Conservation (phyloP, 2,113 vertebrate species). For the Mustelus asterias region DNA sequence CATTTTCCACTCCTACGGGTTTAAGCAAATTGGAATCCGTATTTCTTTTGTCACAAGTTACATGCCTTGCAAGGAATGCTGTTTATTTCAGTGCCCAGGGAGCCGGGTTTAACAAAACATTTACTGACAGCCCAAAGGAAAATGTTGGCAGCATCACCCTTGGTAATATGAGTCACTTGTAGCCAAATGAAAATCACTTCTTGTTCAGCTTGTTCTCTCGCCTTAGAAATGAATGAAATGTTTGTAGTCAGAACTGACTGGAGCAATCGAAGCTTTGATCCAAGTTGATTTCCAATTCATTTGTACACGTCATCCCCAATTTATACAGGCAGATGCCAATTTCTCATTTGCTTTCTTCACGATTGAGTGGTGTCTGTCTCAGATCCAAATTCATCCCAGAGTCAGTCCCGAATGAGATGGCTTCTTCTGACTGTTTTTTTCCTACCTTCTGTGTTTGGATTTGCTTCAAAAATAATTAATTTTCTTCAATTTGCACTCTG, state of each 20-base stretch:
- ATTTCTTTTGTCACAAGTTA: neutral
- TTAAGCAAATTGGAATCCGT: neutral
- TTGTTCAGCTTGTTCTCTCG: neutral
- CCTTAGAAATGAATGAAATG: neutral
- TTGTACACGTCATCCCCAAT: neutral
- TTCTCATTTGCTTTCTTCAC: constrained; percentile 6
- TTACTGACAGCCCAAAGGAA: neutral
- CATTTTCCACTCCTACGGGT: neutral
- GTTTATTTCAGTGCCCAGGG: neutral
- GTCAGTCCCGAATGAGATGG: neutral
- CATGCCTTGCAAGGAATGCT: neutral
- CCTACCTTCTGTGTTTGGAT: neutral
- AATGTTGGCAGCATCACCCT: neutral
- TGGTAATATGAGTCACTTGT: neutral
- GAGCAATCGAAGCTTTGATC: neutral
- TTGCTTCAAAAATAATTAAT: constrained; percentile 20
- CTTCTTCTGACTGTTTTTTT: neutral
- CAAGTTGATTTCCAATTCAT: constrained; percentile 9
- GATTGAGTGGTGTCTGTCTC: neutral
- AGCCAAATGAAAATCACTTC: constrained; percentile 3
- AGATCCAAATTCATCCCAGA: neutral
- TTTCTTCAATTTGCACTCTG: constrained; percentile 21
- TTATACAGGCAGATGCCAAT: neutral
- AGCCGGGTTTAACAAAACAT: neutral
- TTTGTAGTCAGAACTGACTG: neutral